Conservation (phyloP, 2,888 invertebrate genomes). For the Biston betularia region DNA sequence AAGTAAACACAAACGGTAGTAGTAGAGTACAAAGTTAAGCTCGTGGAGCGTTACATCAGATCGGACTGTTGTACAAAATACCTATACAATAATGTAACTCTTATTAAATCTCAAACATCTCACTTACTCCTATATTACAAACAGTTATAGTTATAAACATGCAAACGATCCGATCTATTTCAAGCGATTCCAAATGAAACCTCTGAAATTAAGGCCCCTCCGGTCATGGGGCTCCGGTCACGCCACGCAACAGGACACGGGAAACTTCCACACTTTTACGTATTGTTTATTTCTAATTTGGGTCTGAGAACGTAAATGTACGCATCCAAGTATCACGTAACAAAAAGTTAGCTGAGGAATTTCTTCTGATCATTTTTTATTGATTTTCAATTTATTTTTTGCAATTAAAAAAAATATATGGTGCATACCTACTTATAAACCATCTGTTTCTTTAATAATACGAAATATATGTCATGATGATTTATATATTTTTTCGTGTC, state of each 20-base stretch:
- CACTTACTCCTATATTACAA: slow-evolving; percentile 56
- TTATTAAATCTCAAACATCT: slow-evolving; percentile 51
- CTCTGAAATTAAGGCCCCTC: slow-evolving; percentile 17
- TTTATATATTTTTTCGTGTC: no score
- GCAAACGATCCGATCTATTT: slow-evolving; percentile 66
- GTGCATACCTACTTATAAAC: no score
- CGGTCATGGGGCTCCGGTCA: slow-evolving; percentile 8
- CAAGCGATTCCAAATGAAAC: slow-evolving; percentile 63
- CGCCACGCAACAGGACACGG: background rate
- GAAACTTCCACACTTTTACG: no score
- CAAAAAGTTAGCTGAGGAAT: no score
- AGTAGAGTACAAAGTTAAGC: slow-evolving; percentile 39
- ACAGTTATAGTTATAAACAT: slow-evolving; percentile 55
- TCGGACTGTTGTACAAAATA: slow-evolving; percentile 51
- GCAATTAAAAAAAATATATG: no score
- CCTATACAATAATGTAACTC: slow-evolving; percentile 60
- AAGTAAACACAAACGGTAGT: slow-evolving; percentile 28
- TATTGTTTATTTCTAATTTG: no score
- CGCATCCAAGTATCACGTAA: no score
- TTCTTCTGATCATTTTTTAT: no score
- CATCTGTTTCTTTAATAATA: no score
- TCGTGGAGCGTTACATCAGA: slow-evolving; percentile 41
- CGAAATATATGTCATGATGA: no score
- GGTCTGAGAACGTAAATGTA: no score
- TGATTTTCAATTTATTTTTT: no score